These are phyloP conservation scores for Lasioglossum vierecki DNA, from an alignment of 2,888 invertebrate species.

Conservation along the genomic window DNA sequence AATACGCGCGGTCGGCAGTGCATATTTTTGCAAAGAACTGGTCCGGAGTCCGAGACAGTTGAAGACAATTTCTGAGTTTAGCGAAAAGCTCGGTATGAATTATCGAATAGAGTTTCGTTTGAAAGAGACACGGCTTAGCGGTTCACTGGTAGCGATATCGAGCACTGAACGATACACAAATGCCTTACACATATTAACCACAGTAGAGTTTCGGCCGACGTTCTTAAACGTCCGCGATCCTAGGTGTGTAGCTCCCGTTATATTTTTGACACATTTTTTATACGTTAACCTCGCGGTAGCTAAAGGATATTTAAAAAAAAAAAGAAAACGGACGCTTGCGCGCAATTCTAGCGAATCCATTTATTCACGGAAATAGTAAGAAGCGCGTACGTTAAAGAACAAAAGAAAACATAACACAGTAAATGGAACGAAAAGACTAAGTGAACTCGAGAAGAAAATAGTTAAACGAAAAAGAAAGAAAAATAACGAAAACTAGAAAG, in stretches of 20 bases:
- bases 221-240: conserved; percentile 50
- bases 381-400: not conserved
- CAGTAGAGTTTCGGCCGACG: conserved; percentile 32
- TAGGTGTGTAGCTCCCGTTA: conserved; percentile 42
- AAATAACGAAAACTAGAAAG: not conserved
- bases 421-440: conserved; percentile 45
- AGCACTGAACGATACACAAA: conserved; percentile 42
- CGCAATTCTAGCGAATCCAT: conserved; percentile 9
- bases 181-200: conserved; percentile 52
- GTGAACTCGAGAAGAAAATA: not conserved
- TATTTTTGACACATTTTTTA: conserved; percentile 64
- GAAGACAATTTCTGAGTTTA: not conserved
- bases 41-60: not conserved
- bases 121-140: not conserved
- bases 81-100: not conserved
- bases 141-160: conserved; percentile 14
- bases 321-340: not conserved
- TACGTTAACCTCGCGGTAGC: conserved; percentile 51
- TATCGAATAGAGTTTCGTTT: not conserved
- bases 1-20: not conserved
- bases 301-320: conserved; percentile 6
- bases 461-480: not conserved
- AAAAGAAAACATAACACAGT: not conserved
- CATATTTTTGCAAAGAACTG: not conserved
- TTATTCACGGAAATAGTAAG: not conserved